These are phyloP conservation scores for Chrysemys picta DNA, from an alignment of 2,113 vertebrate genomes.

Conservation along the genomic window DNA sequence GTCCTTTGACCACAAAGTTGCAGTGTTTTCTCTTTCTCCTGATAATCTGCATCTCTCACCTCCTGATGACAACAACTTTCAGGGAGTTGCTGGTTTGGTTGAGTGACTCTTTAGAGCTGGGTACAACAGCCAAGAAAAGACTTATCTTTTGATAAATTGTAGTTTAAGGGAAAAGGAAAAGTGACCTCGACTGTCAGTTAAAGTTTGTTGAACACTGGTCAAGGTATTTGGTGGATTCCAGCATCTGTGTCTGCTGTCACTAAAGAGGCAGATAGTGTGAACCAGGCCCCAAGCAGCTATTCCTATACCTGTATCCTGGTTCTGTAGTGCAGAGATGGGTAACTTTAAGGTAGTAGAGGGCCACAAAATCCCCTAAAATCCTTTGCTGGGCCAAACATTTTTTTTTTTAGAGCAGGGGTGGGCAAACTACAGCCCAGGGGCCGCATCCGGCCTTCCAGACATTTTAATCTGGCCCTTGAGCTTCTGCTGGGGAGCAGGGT, in stretches of 20 bases:
- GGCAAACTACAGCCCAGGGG: no score
- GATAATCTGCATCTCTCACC: not conserved
- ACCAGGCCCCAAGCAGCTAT: no score
- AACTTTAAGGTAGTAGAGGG: no score
- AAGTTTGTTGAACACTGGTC: rapidly evolving
- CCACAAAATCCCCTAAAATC: no score
- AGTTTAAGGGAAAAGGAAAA: not conserved
- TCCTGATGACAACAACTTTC: not conserved
- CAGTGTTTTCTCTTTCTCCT: constrained; percentile 13
- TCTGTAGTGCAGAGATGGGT: no score
- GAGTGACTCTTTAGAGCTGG: not conserved
- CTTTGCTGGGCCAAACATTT: no score
- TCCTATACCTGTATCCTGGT: no score
- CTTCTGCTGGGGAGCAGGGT: no score
- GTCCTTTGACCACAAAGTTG: not conserved
- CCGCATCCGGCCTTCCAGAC: no score
- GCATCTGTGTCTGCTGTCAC: not conserved
- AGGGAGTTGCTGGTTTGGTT: not conserved
- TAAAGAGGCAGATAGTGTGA: no score
- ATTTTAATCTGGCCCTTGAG: no score
- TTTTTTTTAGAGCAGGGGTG: no score
- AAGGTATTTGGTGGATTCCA: not conserved
- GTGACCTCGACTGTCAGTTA: not conserved
- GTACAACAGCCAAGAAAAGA: not conserved
- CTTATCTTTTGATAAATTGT: not conserved